Percentiles rank a stretch among this genome's conserved stretches.
phyloP scores from a whole-genome alignment of 2,113 vertebrate species.

The Cinclus cinclus region DNA sequence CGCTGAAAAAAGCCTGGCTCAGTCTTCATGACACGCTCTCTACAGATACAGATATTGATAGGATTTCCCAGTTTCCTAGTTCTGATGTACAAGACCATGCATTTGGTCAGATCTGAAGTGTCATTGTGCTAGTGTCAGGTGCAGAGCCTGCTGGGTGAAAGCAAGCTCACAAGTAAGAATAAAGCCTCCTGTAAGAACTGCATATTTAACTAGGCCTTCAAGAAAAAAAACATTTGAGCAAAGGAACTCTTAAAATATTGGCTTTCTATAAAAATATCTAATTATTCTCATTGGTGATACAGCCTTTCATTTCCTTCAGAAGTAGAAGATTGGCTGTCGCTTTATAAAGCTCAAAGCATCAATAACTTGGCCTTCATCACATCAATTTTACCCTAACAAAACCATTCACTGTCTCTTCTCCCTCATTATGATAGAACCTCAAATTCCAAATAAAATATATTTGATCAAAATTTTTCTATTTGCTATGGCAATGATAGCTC shows the following conservation, averaged over 20 bases:
- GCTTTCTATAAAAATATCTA: background rate
- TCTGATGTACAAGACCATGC: background rate
- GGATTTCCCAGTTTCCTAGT: background rate
- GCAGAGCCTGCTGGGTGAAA: background rate
- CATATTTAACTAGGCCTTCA: background rate
- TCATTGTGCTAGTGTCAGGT: no score
- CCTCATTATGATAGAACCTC: background rate
- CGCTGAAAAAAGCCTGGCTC: background rate
- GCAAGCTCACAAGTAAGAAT: background rate
- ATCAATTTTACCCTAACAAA: background rate
- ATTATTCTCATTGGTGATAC: background rate
- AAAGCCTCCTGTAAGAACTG: background rate
- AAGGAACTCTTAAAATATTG: background rate
- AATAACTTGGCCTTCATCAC: background rate
- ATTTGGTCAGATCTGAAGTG: background rate
- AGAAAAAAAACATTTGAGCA: background rate
- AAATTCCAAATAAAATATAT: background rate
- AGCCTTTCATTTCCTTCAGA: background rate
- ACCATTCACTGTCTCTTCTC: background rate
- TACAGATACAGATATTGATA: background rate
- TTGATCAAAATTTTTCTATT: background rate
- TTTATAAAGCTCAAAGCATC: background rate
- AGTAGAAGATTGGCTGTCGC: background rate
- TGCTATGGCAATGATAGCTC: background rate
- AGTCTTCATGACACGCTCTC: background rate